phyloP scores from a whole-genome alignment of 2,888 invertebrate species.

The Calameuta filiformis region DNA sequence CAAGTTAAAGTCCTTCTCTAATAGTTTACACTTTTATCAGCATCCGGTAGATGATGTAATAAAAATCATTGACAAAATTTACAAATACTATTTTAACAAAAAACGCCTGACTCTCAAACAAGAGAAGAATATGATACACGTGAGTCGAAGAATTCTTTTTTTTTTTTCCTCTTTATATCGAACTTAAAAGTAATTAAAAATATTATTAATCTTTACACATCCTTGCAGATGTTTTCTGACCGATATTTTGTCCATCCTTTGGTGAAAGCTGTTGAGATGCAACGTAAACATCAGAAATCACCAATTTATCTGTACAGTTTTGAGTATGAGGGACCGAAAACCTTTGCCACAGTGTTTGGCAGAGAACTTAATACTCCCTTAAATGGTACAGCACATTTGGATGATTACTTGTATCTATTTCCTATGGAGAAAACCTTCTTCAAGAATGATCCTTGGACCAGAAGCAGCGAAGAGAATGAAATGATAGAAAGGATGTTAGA shows the following conservation, averaged over 20 bases:
- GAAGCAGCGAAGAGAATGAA: neutral
- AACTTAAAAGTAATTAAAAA: neutral
- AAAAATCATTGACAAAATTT: slow-evolving; percentile 7
- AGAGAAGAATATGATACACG: slow-evolving; percentile 4
- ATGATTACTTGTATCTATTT: slow-evolving; percentile 10
- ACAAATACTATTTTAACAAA: slow-evolving; percentile 10
- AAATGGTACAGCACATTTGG: slow-evolving; percentile 10
- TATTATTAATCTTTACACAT: neutral
- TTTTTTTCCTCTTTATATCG: neutral
- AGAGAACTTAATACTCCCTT: neutral
- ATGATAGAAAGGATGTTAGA: slow-evolving; percentile 15
- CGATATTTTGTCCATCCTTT: slow-evolving; percentile 17
- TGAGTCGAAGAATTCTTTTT: neutral
- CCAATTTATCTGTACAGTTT: slow-evolving; percentile 16
- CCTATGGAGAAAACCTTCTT: slow-evolving; percentile 18
- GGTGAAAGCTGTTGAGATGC: slow-evolving; percentile 4
- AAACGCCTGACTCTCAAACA: neutral
- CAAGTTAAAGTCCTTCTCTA: slow-evolving; percentile 9
- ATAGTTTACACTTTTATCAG: slow-evolving; percentile 14
- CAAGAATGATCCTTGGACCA: slow-evolving; percentile 4
- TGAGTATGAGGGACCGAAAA: neutral
- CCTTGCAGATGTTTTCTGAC: slow-evolving; percentile 16
- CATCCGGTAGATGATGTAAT: slow-evolving; percentile 11
- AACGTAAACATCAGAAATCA: slow-evolving; percentile 9
- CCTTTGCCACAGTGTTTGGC: neutral